Base-by-base conservation (phyloP, 2,888 invertebrate genomes). In the Heliconius erato region DNA sequence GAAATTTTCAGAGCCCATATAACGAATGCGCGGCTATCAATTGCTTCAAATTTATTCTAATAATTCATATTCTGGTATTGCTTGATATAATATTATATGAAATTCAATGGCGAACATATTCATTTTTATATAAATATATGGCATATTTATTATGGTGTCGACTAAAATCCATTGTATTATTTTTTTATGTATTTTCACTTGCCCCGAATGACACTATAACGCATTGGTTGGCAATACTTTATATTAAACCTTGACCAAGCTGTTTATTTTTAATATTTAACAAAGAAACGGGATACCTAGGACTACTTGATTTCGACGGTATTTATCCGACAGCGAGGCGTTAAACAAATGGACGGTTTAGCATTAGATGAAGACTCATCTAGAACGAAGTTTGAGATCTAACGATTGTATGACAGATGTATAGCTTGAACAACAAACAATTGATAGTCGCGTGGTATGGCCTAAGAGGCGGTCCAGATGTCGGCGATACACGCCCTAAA, bases 11-110 rank as follows among this genome's bases (percentile, higher is more conserved):
- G 78, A 83, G 80, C 83, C 84, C 85, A 74, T 79, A 69, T 67
- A 81, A 83, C 81, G 84, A 83, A 83, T 85, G 84, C 86, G 86
- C 88, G 88, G 87, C 89, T 90, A 89, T 90, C 88, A 86, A 89
- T 86, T 87, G 85, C 80, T 82, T 84, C 72, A 76, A 32, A 80
- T 44, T 44, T 69, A 32, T 32, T 68, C 5, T 16, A 19, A 28
- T 12, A 28, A 32, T 28, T 44, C 3, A n/a, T 44, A 44, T 44
- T 71, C 0, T 35, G 4, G 1, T 40, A 40, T 40, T 71, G 5
- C 11, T 71, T n/a, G 40, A n/a, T 23, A n/a, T 71, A 68, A 26
- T 2, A 32, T 32, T 32, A 28, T 67, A 11, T 19, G 2, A 16
- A 63, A 68, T 68, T 32, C 35, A 28, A 69, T 35, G 11, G 6